Evolutionary conservation across 1,140 invertebrate species (phyloP).

Genomic region (Trachymyrmex septentrionalis): DNA sequence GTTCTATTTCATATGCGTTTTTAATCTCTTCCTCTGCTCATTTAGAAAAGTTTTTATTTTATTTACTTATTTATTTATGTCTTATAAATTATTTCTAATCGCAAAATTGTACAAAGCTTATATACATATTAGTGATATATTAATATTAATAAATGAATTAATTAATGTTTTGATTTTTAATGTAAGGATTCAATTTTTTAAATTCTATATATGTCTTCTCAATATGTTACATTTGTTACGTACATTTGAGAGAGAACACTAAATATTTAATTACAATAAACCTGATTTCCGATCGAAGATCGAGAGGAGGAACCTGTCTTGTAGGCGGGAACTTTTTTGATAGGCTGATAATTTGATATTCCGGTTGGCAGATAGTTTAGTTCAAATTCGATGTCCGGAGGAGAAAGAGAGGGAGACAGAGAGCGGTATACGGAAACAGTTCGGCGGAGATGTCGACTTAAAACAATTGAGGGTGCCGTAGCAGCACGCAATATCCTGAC

Average conservation of each 20-base stretch:
- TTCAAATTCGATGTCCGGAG: slow-evolving; percentile 86
- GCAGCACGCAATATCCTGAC: slow-evolving; percentile 86
- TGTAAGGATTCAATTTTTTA: background rate
- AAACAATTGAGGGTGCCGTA: slow-evolving; percentile 84
- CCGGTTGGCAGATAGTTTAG: slow-evolving; percentile 82
- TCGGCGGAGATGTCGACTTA: slow-evolving; percentile 85
- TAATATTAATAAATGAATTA: background rate
- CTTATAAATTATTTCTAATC: background rate
- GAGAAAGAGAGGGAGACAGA: slow-evolving; percentile 2
- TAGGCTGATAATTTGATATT: slow-evolving; percentile 82
- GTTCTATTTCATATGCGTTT: background rate
- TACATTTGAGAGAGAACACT: background rate
- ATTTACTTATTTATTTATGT: slow-evolving; percentile 22
- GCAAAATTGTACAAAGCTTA: background rate
- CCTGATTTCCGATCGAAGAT: slow-evolving; percentile 67
- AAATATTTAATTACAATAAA: slow-evolving; percentile 68
- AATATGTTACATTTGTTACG: background rate
- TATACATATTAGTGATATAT: background rate
- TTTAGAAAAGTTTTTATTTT: background rate
- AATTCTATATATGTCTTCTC: background rate
- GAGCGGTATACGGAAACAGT: slow-evolving; percentile 69
- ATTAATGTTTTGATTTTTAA: background rate
- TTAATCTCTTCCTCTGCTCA: background rate
- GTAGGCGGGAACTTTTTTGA: slow-evolving; percentile 61
- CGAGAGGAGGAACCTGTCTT: slow-evolving; percentile 46